phyloP scores from a whole-genome alignment of 2,113 vertebrate species.

The Pseudolaguvia tuberculata region DNA sequence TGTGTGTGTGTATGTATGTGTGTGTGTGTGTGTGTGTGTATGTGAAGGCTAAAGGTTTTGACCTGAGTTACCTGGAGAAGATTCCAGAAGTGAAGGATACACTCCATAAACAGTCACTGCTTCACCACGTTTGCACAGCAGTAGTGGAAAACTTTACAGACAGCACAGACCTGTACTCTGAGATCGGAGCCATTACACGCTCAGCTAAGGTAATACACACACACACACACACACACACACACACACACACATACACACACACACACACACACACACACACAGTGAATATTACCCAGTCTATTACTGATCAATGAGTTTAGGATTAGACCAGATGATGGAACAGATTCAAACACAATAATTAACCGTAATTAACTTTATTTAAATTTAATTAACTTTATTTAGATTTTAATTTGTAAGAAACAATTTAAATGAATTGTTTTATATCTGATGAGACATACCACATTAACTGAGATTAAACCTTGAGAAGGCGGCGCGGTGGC shows the following conservation, averaged over 20 bases:
- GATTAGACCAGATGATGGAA: neutral
- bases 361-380: no score
- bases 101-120: slow-evolving; percentile 92
- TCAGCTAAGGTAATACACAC: slow-evolving; percentile 81
- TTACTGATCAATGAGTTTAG: no score
- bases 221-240: neutral
- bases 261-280: neutral
- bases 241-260: neutral
- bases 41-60: slow-evolving; percentile 91
- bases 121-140: slow-evolving; percentile 85
- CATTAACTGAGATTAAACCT: no score
- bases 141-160: slow-evolving; percentile 94
- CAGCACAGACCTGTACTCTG: slow-evolving; percentile 92
- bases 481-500: no score
- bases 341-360: neutral
- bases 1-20: neutral
- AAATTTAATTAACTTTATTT: no score
- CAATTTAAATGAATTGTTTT: no score
- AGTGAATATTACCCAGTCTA: no score
- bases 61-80: slow-evolving; percentile 95
- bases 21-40: neutral
- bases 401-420: no score
- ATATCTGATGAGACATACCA: no score
- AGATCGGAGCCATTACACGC: slow-evolving; percentile 90
- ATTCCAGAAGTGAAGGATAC: slow-evolving; percentile 98